Evolutionary conservation across 2,888 invertebrate species (phyloP), one percentile per base, ranked within the genome.

Genomic region (Anthophora plumipes): DNA sequence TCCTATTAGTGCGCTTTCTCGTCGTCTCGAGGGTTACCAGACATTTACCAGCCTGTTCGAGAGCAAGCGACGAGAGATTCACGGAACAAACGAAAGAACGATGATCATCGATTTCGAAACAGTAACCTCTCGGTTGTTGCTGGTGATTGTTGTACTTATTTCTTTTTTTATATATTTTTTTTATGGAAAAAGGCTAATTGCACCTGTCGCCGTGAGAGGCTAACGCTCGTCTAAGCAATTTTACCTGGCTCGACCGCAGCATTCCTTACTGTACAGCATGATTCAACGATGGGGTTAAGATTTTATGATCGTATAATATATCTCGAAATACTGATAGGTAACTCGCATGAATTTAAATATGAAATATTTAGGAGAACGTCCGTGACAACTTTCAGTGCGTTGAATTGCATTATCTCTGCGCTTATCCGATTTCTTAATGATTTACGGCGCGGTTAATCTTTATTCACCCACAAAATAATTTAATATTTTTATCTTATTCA

Each of bases 1-100:
- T 74, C 39, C 75, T 61, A 55, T 75, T 74, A 61, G 31, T 67
- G 54, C 67, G 77, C 75, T 77, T 77, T 77, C 69, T 60, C 63
- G 63, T 52, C 43, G 73, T 50, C 69, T 70, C 64, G 72, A 54
- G 25, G 69, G 61, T 60, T 41, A 25, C 17, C 5, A 17, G 5
- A 37, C 60, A 55, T 61, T 77, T 69, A 37, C 31, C 25, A 14
- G 25, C 41, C 48, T 20, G 64, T 66, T 37, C n/a, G 50, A 3
- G 25, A 75, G 14, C 17, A 20, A 50, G 31, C 31, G 31, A 31
- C 31, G 31, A 9, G 54, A 54, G 75, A 69, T 57, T 20, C 41
- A 14, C 25, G 1, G 22, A 17, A 17, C 57, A 52, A 63, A 50
- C 43, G n/a, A 52, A 57, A 25, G 43, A 37, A 7, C 72, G 67